Conservation (phyloP, 2,888 invertebrate species). For the Apeira syringaria region DNA sequence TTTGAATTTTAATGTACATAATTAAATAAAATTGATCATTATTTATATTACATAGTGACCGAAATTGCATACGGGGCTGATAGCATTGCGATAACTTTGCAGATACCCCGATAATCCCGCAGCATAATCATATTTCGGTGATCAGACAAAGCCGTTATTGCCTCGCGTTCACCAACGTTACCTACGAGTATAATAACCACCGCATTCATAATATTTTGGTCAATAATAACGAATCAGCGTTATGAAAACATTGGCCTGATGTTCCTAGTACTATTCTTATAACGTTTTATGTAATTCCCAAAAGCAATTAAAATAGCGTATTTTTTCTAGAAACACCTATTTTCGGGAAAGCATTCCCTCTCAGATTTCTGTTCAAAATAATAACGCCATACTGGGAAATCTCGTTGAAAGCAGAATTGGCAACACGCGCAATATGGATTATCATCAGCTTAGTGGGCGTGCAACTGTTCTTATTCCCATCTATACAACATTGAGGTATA, state of each 20-base stretch:
- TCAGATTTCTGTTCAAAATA: conserved; percentile 7
- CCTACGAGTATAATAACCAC: conserved; percentile 11
- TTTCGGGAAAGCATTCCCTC: conserved; percentile 10
- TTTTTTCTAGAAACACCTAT: conserved; percentile 14
- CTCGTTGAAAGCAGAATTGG: conserved; percentile 8
- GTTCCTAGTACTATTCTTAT: not conserved
- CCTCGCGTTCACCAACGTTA: not conserved
- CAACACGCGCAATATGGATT: conserved; percentile 1
- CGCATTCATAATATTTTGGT: conserved; percentile 1
- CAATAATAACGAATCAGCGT: conserved; percentile 1
- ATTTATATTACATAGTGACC: too few species aligned
- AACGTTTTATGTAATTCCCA: not conserved
- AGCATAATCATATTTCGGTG: conserved; percentile 3
- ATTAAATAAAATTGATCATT: too few species aligned
- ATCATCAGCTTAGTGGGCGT: conserved; percentile 1
- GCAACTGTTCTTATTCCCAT: too few species aligned
- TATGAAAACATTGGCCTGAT: not conserved
- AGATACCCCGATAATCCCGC: too few species aligned
- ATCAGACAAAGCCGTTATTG: conserved; percentile 11
- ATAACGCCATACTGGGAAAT: conserved; percentile 15
- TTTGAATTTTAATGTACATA: too few species aligned
- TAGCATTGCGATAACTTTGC: too few species aligned
- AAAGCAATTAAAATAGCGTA: conserved; percentile 16
- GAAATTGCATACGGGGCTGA: too few species aligned
- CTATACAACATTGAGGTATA: too few species aligned